Evolutionary conservation across 2,113 vertebrate genomes (phyloP).

Genomic region (Crotophaga sulcirostris): DNA sequence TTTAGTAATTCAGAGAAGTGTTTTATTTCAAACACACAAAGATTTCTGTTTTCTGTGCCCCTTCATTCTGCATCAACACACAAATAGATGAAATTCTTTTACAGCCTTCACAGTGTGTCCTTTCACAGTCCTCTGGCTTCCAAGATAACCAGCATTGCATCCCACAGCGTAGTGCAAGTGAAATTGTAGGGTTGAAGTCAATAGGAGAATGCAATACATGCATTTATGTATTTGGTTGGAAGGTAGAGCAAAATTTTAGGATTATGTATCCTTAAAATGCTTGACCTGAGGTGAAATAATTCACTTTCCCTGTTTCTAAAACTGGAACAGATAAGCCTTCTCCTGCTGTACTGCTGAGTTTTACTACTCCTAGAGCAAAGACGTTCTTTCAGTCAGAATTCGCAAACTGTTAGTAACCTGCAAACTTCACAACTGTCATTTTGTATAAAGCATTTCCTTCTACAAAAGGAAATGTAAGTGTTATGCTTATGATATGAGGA

Average conservation of each 20-base stretch:
- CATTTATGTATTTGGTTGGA: neutral
- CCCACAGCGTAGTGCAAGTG: neutral
- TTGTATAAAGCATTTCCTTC: neutral
- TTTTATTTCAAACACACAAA: neutral
- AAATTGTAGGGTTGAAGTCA: accelerated
- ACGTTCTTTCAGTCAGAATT: neutral
- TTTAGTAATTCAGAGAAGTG: neutral
- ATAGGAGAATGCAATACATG: neutral
- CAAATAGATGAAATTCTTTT: neutral
- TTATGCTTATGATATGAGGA: neutral
- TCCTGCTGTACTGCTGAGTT: neutral
- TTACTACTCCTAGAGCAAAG: neutral
- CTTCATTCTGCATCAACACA: neutral
- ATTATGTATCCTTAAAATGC: neutral
- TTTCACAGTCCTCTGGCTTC: neutral
- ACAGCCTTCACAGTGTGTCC: neutral
- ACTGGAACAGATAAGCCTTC: neutral
- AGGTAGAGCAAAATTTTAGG: neutral
- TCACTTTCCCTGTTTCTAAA: neutral
- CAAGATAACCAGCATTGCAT: accelerated
- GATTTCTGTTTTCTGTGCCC: neutral
- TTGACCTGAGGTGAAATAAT: neutral
- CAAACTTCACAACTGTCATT: neutral
- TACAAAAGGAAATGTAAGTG: neutral
- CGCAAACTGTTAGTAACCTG: neutral